Conservation (phyloP, 1,140 invertebrate species). For the Bombus impatiens region DNA sequence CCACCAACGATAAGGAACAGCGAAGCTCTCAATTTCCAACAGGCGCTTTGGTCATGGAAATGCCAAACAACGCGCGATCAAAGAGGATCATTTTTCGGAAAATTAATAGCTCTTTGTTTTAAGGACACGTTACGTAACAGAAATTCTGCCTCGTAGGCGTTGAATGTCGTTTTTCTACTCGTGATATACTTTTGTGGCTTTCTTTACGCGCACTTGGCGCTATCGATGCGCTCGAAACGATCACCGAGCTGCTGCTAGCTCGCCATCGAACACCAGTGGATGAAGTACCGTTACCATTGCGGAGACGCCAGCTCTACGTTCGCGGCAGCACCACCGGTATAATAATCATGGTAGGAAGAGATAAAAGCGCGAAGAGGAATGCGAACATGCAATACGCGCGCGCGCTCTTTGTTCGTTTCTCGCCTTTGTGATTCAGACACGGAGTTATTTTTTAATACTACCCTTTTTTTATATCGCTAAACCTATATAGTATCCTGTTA, state of each 20-base stretch:
- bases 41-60: too few relatives aligned
- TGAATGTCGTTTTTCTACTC: too few relatives aligned
- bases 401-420: slow-evolving; percentile 9
- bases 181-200: too few relatives aligned
- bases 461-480: not conserved
- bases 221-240: not conserved
- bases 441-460: not conserved
- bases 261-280: slow-evolving; percentile 63
- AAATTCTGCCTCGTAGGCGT: too few relatives aligned
- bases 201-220: not conserved
- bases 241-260: not conserved
- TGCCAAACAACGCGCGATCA: too few relatives aligned
- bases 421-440: not conserved
- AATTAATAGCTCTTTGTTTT: too few relatives aligned
- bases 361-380: slow-evolving; percentile 52
- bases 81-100: too few relatives aligned
- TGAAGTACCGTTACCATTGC: slow-evolving; percentile 73
- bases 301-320: slow-evolving; percentile 14
- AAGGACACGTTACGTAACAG: too few relatives aligned
- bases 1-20: too few relatives aligned
- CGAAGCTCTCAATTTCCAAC: too few relatives aligned
- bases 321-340: slow-evolving; percentile 44
- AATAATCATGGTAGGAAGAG: slow-evolving; percentile 58
- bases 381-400: slow-evolving; percentile 30
- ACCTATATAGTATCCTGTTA: not conserved